phyloP scores from a whole-genome alignment of 2,797 vertebrate genomes.

The Leucoraja ocellata region DNA sequence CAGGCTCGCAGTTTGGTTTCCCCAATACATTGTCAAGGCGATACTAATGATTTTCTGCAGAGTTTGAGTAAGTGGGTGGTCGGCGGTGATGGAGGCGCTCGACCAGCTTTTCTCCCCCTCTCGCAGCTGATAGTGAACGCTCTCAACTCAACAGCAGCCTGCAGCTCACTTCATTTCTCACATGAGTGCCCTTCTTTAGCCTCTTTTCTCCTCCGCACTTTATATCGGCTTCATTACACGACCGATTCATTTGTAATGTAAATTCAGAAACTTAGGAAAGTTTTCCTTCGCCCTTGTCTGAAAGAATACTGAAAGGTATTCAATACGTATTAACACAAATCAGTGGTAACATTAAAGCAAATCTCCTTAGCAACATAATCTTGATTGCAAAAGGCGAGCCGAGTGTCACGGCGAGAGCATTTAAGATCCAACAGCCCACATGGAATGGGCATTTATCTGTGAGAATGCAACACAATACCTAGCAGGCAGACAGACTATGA shows the following conservation, averaged over 20 bases:
- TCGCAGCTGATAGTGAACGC: conserved; percentile 60
- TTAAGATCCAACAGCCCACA: conserved; percentile 74
- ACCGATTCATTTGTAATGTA: conserved; percentile 82
- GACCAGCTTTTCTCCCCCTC: conserved; percentile 51
- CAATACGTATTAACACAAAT: conserved; percentile 99
- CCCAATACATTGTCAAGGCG: not conserved
- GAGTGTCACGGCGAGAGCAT: conserved; percentile 59
- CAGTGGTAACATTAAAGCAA: conserved; percentile 94
- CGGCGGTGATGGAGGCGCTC: conserved; percentile 51
- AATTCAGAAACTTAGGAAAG: conserved; percentile 87
- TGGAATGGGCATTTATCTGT: conserved; percentile 77
- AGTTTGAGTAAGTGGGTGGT: conserved; percentile 60
- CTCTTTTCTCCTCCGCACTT: conserved; percentile 79
- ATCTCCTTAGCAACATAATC: conserved; percentile 99
- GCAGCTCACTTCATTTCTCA: conserved; percentile 97
- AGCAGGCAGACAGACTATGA: conserved; percentile 71
- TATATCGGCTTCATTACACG: conserved; percentile 77
- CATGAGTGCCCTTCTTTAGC: conserved; percentile 98
- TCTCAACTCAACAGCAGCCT: conserved; percentile 61
- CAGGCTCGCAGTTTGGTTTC: not conserved
- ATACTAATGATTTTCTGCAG: conserved; percentile 24
- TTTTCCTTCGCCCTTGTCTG: conserved; percentile 77
- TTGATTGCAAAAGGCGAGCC: conserved; percentile 83
- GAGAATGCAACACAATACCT: conserved; percentile 81
- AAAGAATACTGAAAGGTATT: conserved; percentile 97